Conservation (phyloP, 2,113 vertebrate genomes). For the Charadrius vociferus region DNA sequence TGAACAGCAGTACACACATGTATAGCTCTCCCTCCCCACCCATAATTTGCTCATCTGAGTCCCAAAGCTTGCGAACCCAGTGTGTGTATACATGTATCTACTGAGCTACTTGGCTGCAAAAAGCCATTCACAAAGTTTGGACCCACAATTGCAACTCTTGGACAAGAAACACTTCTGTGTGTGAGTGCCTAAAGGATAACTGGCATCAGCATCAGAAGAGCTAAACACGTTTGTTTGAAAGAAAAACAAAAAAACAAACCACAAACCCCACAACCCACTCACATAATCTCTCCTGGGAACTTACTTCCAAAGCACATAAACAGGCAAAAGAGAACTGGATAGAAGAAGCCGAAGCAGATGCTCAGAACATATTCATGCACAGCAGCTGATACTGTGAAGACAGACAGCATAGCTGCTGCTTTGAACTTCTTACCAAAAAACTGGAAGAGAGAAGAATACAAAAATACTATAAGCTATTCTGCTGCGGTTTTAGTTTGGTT, state of each 20-base stretch:
- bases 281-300: conserved; percentile 19
- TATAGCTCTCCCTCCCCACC: background rate
- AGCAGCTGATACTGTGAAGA: conserved; percentile 89
- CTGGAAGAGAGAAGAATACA: conserved; percentile 65
- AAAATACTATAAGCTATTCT: background rate
- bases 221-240: background rate
- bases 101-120: background rate
- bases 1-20: background rate
- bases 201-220: background rate
- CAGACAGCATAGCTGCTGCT: conserved; percentile 87
- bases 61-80: background rate
- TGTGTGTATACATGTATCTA: background rate
- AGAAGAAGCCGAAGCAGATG: conserved; percentile 92
- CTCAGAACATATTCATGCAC: conserved; percentile 91
- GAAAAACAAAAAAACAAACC: background rate
- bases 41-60: background rate
- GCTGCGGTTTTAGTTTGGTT: background rate
- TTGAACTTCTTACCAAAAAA: conserved; percentile 88
- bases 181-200: background rate
- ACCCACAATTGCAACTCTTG: background rate
- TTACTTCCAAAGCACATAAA: conserved; percentile 96
- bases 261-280: background rate
- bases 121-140: background rate
- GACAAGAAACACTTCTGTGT: background rate
- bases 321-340: conserved; percentile 92